These are phyloP conservation scores for Apoda limacodes DNA, from an alignment of 2,888 invertebrate species.

Conservation along the genomic window DNA sequence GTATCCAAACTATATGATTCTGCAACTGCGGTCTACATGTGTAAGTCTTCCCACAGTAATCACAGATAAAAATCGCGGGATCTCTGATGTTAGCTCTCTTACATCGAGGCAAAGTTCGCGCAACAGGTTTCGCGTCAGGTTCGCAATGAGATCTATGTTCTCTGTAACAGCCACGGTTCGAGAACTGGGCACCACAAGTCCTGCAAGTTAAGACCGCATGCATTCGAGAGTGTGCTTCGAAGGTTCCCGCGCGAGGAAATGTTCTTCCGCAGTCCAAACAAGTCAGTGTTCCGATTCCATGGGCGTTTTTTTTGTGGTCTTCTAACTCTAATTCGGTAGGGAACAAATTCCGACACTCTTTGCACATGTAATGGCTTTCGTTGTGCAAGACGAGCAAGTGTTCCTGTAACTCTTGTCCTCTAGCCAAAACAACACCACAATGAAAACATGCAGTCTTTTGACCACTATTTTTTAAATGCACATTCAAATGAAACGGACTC, in stretches of 20 bases:
- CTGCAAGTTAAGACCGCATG: conserved; percentile 50
- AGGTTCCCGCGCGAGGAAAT: conserved; percentile 37
- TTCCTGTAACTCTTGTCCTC: conserved; percentile 37
- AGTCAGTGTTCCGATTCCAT: conserved; percentile 32
- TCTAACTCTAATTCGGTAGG: conserved; percentile 27
- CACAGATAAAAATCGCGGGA: conserved; percentile 48
- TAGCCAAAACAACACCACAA: conserved; percentile 34
- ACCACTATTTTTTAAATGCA: conserved; percentile 49
- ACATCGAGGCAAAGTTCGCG: conserved; percentile 30
- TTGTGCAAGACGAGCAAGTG: conserved; percentile 36
- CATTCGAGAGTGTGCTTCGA: conserved; percentile 48
- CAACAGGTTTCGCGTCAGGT: conserved; percentile 45
- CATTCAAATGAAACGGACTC: conserved; percentile 40
- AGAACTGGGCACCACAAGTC: conserved; percentile 43
- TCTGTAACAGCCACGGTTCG: conserved; percentile 49
- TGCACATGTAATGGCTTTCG: conserved; percentile 29
- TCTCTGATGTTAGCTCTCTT: conserved; percentile 48
- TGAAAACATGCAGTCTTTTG: conserved; percentile 45
- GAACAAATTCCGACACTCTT: conserved; percentile 39
- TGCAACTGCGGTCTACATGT: conserved; percentile 47
- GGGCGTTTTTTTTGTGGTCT: conserved; percentile 34
- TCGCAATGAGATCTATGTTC: conserved; percentile 49
- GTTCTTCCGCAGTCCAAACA: conserved; percentile 47
- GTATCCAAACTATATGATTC: conserved; percentile 62
- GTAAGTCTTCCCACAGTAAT: conserved; percentile 49